Evolutionary conservation across 2,888 invertebrate genomes (phyloP).

Genomic region (Scaeva pyrastri): DNA sequence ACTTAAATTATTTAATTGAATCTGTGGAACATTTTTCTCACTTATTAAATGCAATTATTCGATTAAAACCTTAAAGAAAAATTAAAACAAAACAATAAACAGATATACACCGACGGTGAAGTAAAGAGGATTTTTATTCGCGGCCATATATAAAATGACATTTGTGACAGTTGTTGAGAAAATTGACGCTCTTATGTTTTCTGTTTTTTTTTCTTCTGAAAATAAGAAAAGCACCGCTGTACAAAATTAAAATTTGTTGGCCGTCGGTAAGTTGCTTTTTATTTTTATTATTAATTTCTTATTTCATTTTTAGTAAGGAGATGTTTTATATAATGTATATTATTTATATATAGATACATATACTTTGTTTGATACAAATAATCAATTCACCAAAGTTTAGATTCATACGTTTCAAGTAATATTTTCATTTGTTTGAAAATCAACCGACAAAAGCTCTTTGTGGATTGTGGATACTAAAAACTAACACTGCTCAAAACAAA

Average conservation of each 20-base stretch:
- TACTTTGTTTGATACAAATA: too few species aligned
- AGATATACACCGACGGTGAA: slow-evolving; percentile 69
- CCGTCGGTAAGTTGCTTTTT: background rate
- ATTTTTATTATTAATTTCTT: background rate
- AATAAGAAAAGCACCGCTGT: slow-evolving; percentile 49
- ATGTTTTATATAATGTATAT: too few species aligned
- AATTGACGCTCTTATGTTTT: slow-evolving; percentile 60
- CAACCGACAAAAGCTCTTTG: too few species aligned
- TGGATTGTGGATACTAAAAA: too few species aligned
- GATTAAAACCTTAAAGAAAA: slow-evolving; percentile 55
- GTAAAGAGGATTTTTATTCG: slow-evolving; percentile 62
- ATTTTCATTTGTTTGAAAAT: too few species aligned
- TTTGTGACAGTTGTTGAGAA: slow-evolving; percentile 52
- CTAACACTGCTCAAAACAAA: too few species aligned
- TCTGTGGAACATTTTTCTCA: slow-evolving; percentile 55
- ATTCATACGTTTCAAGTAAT: too few species aligned
- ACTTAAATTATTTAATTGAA: slow-evolving; percentile 49
- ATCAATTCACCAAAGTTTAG: too few species aligned
- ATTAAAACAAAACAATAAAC: slow-evolving; percentile 76
- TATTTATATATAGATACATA: too few species aligned
- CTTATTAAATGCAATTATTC: slow-evolving; percentile 49
- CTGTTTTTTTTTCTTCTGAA: background rate
- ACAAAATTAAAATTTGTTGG: background rate
- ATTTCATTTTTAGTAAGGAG: background rate
- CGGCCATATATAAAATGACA: slow-evolving; percentile 73